Percentiles rank a stretch among this genome's conserved stretches.
Evolutionary conservation across 2,888 invertebrate species (phyloP).

Genomic region (Clunio marinus): DNA sequence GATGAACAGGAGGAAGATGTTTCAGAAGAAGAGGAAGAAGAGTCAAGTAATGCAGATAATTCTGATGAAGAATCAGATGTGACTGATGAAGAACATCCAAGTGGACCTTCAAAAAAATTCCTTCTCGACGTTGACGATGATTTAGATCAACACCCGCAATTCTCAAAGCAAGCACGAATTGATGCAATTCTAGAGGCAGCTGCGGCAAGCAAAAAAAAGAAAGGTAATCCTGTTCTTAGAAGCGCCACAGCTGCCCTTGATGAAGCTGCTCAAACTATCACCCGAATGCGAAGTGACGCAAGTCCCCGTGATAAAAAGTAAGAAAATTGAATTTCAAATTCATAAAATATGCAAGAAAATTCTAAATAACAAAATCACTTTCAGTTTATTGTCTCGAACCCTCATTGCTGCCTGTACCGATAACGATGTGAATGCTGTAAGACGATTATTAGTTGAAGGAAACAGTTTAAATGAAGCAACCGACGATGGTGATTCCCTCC

Average conservation of each 20-base stretch:
- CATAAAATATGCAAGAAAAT: not conserved
- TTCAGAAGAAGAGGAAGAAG: conserved; percentile 41
- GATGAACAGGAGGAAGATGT: conserved; percentile 46
- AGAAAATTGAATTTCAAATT: conserved; percentile 39
- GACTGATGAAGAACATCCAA: conserved; percentile 39
- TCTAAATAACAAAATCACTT: conserved; percentile 4
- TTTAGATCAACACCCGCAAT: conserved; percentile 46
- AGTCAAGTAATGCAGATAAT: conserved; percentile 34
- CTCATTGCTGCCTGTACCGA: conserved; percentile 90
- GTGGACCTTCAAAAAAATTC: conserved; percentile 48
- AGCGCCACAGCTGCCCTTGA: conserved; percentile 80
- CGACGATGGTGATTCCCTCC: conserved; percentile 93
- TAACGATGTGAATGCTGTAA: conserved; percentile 89
- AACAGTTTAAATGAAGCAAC: conserved; percentile 89
- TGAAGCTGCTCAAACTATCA: conserved; percentile 94
- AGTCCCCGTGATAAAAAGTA: conserved; percentile 59
- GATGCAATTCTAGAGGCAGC: conserved; percentile 93
- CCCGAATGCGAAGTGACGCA: conserved; percentile 91
- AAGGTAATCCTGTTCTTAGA: conserved; percentile 49
- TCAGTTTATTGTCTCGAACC: conserved; percentile 59
- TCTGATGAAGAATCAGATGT: conserved; percentile 49
- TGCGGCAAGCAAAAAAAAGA: conserved; percentile 54
- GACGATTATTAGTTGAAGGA: conserved; percentile 87
- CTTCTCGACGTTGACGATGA: conserved; percentile 49
- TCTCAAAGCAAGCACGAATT: conserved; percentile 73